Conservation (phyloP, 2,113 vertebrate genomes). For the Hydrochoerus hydrochaeris region DNA sequence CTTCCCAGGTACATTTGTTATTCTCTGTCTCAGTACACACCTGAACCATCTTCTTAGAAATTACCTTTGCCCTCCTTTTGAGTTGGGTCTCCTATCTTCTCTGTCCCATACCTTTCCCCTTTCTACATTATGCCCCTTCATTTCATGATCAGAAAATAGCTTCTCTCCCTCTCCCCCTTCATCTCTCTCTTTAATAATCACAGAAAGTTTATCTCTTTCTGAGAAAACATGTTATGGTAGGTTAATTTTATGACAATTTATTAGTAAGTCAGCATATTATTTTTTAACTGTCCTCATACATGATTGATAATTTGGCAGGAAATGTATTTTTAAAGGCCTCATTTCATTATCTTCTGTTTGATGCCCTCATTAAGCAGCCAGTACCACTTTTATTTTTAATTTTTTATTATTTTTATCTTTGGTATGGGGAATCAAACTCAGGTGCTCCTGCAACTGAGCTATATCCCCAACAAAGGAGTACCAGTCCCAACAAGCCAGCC, state of each 20-base stretch:
- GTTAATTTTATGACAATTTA: conserved; percentile 46
- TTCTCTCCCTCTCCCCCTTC: not conserved
- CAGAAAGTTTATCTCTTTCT: not conserved
- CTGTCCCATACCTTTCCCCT: not conserved
- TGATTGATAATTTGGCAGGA: conserved; percentile 20
- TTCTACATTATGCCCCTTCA: not conserved
- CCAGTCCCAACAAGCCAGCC: too few relatives aligned
- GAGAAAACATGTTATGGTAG: not conserved
- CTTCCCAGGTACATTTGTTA: not conserved
- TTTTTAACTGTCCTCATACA: not conserved
- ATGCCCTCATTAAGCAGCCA: not conserved
- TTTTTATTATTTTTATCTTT: not conserved
- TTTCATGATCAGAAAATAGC: not conserved
- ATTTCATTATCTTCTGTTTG: not conserved
- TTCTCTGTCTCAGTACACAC: not conserved
- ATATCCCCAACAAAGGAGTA: too few relatives aligned
- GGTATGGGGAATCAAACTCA: too few relatives aligned
- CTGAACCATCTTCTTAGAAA: not conserved
- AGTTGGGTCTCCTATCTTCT: not conserved
- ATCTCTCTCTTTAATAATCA: not conserved
- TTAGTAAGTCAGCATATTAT: conserved; percentile 26
- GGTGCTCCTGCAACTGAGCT: too few relatives aligned
- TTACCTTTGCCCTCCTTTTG: not conserved
- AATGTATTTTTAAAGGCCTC: not conserved
- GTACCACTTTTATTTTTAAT: not conserved